Conservation (phyloP, 2,888 invertebrate species). For the Hanleya hanleyi region DNA sequence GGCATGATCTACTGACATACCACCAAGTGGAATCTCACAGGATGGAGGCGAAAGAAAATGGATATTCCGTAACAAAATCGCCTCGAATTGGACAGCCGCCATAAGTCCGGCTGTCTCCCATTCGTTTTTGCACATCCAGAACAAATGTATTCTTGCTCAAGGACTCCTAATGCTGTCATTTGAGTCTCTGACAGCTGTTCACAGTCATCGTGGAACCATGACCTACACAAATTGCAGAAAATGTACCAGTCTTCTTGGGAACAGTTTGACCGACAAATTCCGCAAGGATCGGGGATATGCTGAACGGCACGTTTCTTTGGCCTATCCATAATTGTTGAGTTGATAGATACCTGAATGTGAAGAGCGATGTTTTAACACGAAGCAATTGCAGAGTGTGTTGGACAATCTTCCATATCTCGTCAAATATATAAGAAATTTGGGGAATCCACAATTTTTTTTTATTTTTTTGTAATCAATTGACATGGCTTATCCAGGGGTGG, state of each 20-base stretch:
- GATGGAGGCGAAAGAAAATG: background rate
- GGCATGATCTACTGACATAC: background rate
- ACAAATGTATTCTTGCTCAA: background rate
- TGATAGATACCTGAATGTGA: too few species aligned
- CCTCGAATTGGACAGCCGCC: background rate
- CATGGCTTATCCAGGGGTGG: too few species aligned
- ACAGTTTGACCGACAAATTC: too few species aligned
- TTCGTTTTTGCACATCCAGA: background rate
- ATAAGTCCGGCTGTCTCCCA: background rate
- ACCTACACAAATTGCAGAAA: background rate
- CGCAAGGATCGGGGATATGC: too few species aligned
- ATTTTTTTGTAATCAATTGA: too few species aligned
- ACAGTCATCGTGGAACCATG: background rate
- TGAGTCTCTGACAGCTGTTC: background rate
- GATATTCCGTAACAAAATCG: background rate
- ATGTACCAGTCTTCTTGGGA: background rate
- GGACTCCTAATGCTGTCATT: background rate
- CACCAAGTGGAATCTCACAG: background rate
- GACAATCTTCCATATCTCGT: too few species aligned
- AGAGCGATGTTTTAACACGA: too few species aligned
- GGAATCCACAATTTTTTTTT: too few species aligned
- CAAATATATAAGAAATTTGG: too few species aligned
- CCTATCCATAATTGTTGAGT: too few species aligned
- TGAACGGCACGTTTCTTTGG: too few species aligned
- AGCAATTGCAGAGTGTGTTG: too few species aligned